phyloP scores from a whole-genome alignment of 37 sponge, comb jelly and placozoan species.

The Petrosia ficiformis region DNA sequence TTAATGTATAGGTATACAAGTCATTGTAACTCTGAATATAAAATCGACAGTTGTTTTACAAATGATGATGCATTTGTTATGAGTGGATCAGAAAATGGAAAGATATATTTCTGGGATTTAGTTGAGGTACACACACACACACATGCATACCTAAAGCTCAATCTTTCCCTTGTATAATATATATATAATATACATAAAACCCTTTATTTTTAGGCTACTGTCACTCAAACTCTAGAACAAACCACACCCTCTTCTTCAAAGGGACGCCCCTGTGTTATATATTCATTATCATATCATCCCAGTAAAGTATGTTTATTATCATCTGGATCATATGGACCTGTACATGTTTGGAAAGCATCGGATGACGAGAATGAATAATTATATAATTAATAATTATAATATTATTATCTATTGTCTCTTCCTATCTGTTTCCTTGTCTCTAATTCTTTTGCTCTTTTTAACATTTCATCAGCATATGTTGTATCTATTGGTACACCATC shows the following conservation, averaged over 20 bases:
- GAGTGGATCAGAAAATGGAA: conserved; percentile 93
- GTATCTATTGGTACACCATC: conserved; percentile 29
- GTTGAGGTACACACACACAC: conserved; percentile 74
- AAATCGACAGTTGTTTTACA: conserved; percentile 75
- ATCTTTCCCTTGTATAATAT: no score
- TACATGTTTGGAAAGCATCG: conserved; percentile 73
- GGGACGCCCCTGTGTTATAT: conserved; percentile 59
- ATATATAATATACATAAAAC: no score
- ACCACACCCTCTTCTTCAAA: neutral
- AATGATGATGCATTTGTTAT: conserved; percentile 81
- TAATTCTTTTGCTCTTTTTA: conserved; percentile 25
- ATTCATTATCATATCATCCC: conserved; percentile 74
- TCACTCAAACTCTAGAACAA: conserved; percentile 35
- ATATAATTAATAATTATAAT: no score
- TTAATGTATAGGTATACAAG: conserved; percentile 63
- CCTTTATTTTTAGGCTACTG: conserved; percentile 27
- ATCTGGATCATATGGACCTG: conserved; percentile 68
- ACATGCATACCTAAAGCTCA: no score
- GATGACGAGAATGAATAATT: conserved; percentile 2
- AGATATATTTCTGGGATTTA: conserved; percentile 90
- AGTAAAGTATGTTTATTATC: conserved; percentile 76
- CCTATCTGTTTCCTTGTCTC: no score
- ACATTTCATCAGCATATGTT: conserved; percentile 14
- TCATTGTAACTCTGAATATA: conserved; percentile 77
- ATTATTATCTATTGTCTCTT: no score